Conservation (phyloP, 2,113 vertebrate genomes). For the Trogon melanurus region DNA sequence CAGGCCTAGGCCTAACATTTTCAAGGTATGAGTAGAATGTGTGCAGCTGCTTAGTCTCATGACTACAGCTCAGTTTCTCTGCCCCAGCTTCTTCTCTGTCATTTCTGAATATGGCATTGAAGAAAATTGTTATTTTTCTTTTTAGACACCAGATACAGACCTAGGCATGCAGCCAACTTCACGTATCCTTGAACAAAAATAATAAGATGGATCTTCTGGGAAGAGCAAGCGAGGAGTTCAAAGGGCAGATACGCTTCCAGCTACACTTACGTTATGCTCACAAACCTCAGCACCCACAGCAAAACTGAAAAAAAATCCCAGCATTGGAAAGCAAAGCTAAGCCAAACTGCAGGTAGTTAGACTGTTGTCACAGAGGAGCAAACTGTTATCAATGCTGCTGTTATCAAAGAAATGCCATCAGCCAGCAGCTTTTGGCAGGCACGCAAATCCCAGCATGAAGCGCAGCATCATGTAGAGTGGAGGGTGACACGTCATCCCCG, state of each 20-base stretch:
- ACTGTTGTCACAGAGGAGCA: neutral
- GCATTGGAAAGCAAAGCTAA: neutral
- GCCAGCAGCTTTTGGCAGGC: neutral
- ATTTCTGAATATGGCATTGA: neutral
- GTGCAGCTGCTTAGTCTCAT: neutral
- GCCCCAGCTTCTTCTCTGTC: neutral
- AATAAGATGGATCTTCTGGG: conserved; percentile 19
- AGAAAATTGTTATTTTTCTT: conserved; percentile 26
- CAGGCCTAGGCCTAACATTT: neutral
- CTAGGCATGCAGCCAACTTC: conserved; percentile 15
- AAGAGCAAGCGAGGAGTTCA: neutral
- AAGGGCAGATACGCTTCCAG: neutral
- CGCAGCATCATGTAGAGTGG: neutral
- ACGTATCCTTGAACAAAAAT: conserved; percentile 10
- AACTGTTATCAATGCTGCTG: neutral
- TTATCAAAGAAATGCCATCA: neutral
- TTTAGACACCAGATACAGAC: conserved; percentile 28
- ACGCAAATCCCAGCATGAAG: neutral
- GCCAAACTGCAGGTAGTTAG: neutral
- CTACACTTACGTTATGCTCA: neutral
- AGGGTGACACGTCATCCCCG: neutral
- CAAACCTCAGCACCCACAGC: neutral
- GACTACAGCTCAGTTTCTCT: neutral
- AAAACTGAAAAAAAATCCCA: neutral
- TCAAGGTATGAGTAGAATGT: neutral